Conservation (phyloP, 2,888 invertebrate genomes). For the Trissolcus brochymenae region DNA sequence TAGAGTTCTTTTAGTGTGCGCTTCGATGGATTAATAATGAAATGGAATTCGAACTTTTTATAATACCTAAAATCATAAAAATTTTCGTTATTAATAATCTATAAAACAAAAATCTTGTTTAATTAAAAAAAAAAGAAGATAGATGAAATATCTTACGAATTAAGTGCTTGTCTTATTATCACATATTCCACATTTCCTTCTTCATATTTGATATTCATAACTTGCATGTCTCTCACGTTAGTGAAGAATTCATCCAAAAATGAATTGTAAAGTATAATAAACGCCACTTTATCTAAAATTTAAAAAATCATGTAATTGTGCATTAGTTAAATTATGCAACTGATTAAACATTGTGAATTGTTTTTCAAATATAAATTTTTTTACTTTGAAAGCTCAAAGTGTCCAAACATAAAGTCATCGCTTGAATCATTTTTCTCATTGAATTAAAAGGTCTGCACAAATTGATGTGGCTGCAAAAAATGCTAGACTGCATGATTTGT, state of each 20-base stretch:
- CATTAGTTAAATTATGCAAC: too few relatives aligned
- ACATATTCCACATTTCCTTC: conserved; percentile 15
- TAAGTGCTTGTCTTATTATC: neutral
- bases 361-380: neutral
- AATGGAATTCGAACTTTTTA: conserved; percentile 2
- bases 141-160: neutral
- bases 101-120: neutral
- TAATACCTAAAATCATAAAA: neutral
- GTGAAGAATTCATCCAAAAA: conserved; percentile 14
- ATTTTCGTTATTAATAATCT: neutral
- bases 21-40: conserved; percentile 12
- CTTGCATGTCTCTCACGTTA: conserved; percentile 7
- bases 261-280: neutral
- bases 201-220: conserved; percentile 11
- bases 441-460: neutral
- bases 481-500: conserved; percentile 3
- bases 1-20: conserved; percentile 1
- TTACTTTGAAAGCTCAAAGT: neutral
- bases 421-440: neutral
- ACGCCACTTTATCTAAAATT: conserved; percentile 3
- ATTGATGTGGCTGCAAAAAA: neutral
- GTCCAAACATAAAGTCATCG: neutral
- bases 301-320: neutral
- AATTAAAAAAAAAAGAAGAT: neutral
- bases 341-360: neutral